A percentile compares a stretch with the other conserved stretches of the same genome.
Evolutionary conservation across 2,888 invertebrate genomes (phyloP).

Genomic region (Cryptops parisi): DNA sequence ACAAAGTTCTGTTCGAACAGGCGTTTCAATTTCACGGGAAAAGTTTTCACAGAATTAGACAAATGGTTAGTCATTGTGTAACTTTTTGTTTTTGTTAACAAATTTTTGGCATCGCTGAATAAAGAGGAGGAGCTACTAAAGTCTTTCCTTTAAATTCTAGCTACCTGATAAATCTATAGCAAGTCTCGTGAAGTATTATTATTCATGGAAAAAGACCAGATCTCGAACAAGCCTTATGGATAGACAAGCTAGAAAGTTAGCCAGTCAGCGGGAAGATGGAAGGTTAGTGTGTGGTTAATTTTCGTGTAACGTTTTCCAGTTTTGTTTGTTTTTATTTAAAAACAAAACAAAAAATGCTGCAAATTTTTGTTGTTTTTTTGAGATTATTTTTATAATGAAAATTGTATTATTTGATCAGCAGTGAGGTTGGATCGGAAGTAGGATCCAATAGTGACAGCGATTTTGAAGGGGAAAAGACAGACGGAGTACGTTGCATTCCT

Average conservation of each 20-base stretch:
- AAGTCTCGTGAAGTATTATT: conserved; percentile 91
- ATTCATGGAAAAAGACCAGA: conserved; percentile 94
- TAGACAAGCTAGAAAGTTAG: conserved; percentile 53
- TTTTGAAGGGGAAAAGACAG: conserved; percentile 69
- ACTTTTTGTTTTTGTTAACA: background rate
- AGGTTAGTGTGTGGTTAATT: conserved; percentile 49
- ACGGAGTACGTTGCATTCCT: conserved; percentile 16
- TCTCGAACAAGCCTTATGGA: conserved; percentile 90
- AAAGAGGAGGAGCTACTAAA: too few relatives aligned
- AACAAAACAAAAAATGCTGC: background rate
- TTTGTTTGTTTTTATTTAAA: background rate
- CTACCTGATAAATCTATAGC: conserved; percentile 94
- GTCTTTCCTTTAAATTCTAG: conserved; percentile 39
- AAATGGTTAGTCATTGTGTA: conserved; percentile 64
- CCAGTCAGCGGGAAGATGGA: conserved; percentile 52
- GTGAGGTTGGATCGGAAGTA: conserved; percentile 68
- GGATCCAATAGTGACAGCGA: conserved; percentile 77
- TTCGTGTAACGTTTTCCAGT: background rate
- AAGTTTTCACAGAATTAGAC: conserved; percentile 89
- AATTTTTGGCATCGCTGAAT: background rate
- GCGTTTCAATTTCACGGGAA: conserved; percentile 98
- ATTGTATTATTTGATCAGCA: conserved; percentile 19
- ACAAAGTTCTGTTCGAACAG: conserved; percentile 94
- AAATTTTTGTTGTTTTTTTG: background rate
- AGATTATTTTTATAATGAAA: background rate